Conservation (phyloP, 2,113 vertebrate genomes). For the Speoplatyrhinus poulsoni region DNA sequence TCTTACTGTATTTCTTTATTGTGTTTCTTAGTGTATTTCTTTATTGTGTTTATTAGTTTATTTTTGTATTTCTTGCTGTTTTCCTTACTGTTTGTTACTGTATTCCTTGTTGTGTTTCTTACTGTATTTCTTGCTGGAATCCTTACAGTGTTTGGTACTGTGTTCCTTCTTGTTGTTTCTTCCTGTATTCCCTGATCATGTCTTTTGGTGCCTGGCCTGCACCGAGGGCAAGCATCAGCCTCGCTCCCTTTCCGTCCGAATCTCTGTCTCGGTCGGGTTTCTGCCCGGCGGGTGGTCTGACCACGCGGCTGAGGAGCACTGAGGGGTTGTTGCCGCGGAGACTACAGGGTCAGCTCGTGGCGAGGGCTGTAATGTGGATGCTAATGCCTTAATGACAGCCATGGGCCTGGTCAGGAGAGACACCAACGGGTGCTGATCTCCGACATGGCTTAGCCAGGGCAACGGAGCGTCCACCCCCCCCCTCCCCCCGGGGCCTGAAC, state of each 20-base stretch:
- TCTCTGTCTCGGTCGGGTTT: conserved; percentile 4
- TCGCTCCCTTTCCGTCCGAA: conserved; percentile 8
- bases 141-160: neutral
- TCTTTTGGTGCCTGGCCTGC: neutral
- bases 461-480: too few relatives aligned
- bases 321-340: conserved; percentile 21
- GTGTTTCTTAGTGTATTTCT: too few relatives aligned
- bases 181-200: too few relatives aligned
- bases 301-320: conserved; percentile 1
- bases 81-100: too few relatives aligned
- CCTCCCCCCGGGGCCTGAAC: neutral
- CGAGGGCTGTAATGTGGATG: conserved; percentile 60
- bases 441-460: too few relatives aligned
- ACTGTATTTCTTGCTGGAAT: too few relatives aligned
- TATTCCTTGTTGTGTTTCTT: too few relatives aligned
- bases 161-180: neutral
- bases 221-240: neutral
- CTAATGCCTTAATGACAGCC: conserved; percentile 66
- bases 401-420: too few relatives aligned
- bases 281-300: conserved; percentile 7
- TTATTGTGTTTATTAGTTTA: too few relatives aligned
- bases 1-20: too few relatives aligned
- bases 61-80: too few relatives aligned
- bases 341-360: conserved; percentile 49
- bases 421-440: too few relatives aligned